A percentile compares a stretch with the other conserved stretches of the same genome.
Conservation (phyloP, 2,113 vertebrate genomes). For the Ginglymostoma cirratum region DNA sequence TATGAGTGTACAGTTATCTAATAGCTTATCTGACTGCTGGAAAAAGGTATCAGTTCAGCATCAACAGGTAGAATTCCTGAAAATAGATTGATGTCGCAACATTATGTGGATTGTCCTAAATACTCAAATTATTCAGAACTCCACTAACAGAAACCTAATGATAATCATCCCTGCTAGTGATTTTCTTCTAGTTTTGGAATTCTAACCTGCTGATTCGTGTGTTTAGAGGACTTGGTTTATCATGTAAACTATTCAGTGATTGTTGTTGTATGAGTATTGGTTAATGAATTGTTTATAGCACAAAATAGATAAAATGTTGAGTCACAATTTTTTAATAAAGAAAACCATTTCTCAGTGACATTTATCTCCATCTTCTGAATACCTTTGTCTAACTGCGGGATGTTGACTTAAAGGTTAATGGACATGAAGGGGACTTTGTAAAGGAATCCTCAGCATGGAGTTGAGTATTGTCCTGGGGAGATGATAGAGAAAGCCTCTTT, state of each 20-base stretch:
- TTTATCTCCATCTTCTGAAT: background rate
- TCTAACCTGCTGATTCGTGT: background rate
- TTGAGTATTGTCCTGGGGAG: background rate
- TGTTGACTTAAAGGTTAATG: background rate
- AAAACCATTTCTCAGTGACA: background rate
- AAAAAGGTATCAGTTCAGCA: background rate
- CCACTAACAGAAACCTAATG: background rate
- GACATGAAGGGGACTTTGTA: background rate
- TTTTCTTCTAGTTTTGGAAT: background rate
- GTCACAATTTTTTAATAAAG: background rate
- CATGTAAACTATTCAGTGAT: background rate
- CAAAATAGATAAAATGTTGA: background rate
- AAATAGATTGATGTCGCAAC: background rate
- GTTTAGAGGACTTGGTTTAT: background rate
- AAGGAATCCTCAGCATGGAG: background rate
- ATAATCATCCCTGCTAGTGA: background rate
- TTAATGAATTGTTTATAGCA: background rate
- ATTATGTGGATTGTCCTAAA: background rate
- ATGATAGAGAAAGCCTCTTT: background rate
- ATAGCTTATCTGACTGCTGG: background rate
- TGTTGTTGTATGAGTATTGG: background rate
- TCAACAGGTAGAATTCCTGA: background rate
- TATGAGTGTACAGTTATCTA: background rate
- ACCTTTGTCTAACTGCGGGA: background rate
- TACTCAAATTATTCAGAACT: background rate